These are phyloP conservation scores for Hypomecis punctinalis DNA, from an alignment of 2,888 invertebrate species.

Conservation along the genomic window DNA sequence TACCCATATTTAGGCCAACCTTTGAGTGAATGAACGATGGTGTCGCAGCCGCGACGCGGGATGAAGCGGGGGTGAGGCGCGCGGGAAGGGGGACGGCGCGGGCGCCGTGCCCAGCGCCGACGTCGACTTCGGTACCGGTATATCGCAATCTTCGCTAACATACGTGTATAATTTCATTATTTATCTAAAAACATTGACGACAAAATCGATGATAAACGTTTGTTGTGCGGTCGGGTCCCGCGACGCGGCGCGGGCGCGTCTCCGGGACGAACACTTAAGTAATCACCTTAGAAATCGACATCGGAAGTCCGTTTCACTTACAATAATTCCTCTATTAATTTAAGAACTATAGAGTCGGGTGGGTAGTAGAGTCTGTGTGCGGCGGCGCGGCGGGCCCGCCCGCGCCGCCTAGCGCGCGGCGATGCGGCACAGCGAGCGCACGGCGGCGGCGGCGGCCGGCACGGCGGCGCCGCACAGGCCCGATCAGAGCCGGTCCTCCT, in stretches of 20 bases:
- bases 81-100: constrained; percentile 2
- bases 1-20: constrained; percentile 66
- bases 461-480: constrained; percentile 82
- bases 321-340: constrained; percentile 73
- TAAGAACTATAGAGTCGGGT: constrained; percentile 64
- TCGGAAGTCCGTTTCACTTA: constrained; percentile 82
- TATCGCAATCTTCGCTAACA: constrained; percentile 39
- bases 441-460: constrained; percentile 73
- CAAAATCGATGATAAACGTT: constrained; percentile 69
- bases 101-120: constrained; percentile 3
- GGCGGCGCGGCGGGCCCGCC: constrained; percentile 53
- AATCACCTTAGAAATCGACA: constrained; percentile 79
- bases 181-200: constrained; percentile 74
- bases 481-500: constrained; percentile 88
- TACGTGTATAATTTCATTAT: constrained; percentile 68
- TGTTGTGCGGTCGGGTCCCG: constrained; percentile 59
- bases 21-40: constrained; percentile 47
- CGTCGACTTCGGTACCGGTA: constrained; percentile 21
- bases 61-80: neutral
- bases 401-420: constrained; percentile 32
- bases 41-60: constrained; percentile 20
- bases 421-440: constrained; percentile 54
- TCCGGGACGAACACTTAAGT: constrained; percentile 60
- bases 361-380: too few species aligned
- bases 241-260: constrained; percentile 49